Evolutionary conservation across 2,888 invertebrate genomes (phyloP).

Genomic region (Luperina testacea): DNA sequence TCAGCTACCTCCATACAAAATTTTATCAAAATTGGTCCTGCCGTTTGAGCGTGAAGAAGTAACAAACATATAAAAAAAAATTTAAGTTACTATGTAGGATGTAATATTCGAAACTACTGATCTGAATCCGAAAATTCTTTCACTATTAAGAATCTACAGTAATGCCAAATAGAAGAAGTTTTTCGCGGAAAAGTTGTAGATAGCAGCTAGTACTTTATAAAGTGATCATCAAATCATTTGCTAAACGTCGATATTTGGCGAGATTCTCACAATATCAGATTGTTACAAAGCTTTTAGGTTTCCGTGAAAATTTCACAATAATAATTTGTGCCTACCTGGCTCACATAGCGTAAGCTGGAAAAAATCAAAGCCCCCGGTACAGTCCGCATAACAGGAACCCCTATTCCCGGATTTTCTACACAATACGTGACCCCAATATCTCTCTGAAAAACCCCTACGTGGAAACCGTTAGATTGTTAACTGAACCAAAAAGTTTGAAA

Average conservation of each 20-base stretch:
- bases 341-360: not conserved
- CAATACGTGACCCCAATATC: constrained; percentile 12
- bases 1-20: no score
- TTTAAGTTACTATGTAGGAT: not conserved
- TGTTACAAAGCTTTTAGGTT: not conserved
- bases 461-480: not conserved
- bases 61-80: no score
- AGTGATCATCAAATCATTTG: not conserved
- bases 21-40: no score
- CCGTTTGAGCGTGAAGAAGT: no score
- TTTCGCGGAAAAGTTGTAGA: not conserved
- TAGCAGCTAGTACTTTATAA: not conserved
- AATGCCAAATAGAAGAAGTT: not conserved
- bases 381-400: not conserved
- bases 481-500: not conserved
- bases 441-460: not conserved
- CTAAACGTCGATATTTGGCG: not conserved
- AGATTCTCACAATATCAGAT: not conserved
- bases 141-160: not conserved
- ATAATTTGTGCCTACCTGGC: not conserved
- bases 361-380: not conserved
- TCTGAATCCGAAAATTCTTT: not conserved
- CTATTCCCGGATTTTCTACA: constrained; percentile 9
- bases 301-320: not conserved
- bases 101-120: not conserved